Evolutionary conservation across 1,140 invertebrate genomes (phyloP).

Genomic region (Drosophila teissieri): DNA sequence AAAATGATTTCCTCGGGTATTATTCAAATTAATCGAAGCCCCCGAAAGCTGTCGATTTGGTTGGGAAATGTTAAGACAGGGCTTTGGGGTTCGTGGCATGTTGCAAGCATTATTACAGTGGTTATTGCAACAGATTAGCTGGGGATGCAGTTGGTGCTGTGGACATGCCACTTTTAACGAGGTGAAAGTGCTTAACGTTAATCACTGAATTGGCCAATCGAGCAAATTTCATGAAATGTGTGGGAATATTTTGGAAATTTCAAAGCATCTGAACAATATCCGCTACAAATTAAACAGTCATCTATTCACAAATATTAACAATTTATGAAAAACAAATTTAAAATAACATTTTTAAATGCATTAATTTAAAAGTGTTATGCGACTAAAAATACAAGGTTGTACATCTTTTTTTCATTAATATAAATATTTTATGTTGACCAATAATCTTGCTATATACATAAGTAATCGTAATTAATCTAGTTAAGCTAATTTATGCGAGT

Average conservation of each 20-base stretch:
- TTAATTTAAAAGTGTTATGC: too few relatives aligned
- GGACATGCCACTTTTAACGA: conserved; percentile 4
- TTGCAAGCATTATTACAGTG: conserved; percentile 33
- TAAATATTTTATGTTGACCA: too few relatives aligned
- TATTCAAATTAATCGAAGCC: conserved; percentile 48
- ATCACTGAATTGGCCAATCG: conserved; percentile 17
- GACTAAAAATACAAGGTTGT: too few relatives aligned
- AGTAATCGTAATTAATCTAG: too few relatives aligned
- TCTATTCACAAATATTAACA: too few relatives aligned
- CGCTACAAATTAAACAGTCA: too few relatives aligned
- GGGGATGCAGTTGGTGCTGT: conserved; percentile 15
- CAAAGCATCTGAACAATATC: background rate
- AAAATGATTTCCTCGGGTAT: conserved; percentile 9
- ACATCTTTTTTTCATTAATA: too few relatives aligned
- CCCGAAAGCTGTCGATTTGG: conserved; percentile 15
- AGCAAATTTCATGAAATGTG: background rate
- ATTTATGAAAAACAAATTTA: too few relatives aligned
- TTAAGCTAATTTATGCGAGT: too few relatives aligned
- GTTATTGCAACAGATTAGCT: conserved; percentile 36
- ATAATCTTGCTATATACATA: too few relatives aligned
- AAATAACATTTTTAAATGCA: too few relatives aligned
- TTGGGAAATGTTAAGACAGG: conserved; percentile 13
- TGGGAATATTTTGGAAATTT: conserved; percentile 4
- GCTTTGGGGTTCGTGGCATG: conserved; percentile 24
- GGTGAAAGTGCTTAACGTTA: conserved; percentile 21